phyloP scores from a whole-genome alignment of 2,888 invertebrate species.

The Acronicta aceris region DNA sequence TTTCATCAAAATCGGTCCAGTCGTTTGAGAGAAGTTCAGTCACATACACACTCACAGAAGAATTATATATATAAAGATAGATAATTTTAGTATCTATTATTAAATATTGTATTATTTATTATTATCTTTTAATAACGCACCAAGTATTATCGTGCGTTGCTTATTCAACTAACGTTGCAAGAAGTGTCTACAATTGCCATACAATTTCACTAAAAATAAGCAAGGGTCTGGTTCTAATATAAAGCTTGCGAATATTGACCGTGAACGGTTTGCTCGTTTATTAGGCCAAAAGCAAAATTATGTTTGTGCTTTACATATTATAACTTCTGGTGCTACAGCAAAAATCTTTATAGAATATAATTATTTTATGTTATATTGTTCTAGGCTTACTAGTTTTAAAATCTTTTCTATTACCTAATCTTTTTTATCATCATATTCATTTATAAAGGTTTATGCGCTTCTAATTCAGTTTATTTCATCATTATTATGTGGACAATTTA shows the following conservation, averaged over 20 bases:
- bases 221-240: background rate
- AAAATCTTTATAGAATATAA: too few relatives aligned
- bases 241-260: background rate
- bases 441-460: constrained; percentile 33
- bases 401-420: background rate
- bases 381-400: background rate
- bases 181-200: too few relatives aligned
- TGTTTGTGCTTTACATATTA: background rate
- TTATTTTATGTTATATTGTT: background rate
- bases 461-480: constrained; percentile 35
- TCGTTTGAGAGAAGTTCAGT: too few relatives aligned
- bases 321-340: too few relatives aligned
- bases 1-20: too few relatives aligned
- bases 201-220: background rate
- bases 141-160: too few relatives aligned
- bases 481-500: constrained; percentile 7
- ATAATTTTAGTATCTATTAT: too few relatives aligned
- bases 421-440: constrained; percentile 5
- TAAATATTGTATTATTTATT: too few relatives aligned
- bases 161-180: too few relatives aligned
- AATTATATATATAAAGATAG: too few relatives aligned
- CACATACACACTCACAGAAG: too few relatives aligned
- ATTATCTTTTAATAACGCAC: too few relatives aligned
- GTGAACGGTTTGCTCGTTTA: background rate
- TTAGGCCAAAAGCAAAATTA: background rate